These are phyloP conservation scores for Adelphocoris suturalis DNA, from an alignment of 2,888 invertebrate genomes.

Conservation along the genomic window DNA sequence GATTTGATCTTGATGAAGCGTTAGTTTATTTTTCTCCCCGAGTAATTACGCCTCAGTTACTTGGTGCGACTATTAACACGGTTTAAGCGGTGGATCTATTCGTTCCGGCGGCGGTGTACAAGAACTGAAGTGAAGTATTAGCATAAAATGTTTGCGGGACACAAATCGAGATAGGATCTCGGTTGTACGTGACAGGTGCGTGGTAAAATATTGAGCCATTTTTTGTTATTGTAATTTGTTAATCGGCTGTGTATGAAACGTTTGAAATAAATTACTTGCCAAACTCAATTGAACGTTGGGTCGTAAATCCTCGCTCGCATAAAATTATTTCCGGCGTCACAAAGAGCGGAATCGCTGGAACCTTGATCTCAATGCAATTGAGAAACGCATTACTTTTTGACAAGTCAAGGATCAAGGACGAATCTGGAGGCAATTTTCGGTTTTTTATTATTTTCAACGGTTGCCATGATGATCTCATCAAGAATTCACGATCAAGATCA, in stretches of 20 bases:
- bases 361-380: background rate
- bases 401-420: too few species aligned
- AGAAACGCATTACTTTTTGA: background rate
- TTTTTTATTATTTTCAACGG: too few species aligned
- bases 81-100: background rate
- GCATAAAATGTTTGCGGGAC: background rate
- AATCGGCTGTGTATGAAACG: background rate
- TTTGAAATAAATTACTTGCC: constrained; percentile 2
- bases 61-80: background rate
- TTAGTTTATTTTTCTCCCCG: background rate
- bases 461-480: too few species aligned
- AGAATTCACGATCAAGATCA: background rate
- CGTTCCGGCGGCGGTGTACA: background rate
- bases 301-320: background rate
- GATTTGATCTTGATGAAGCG: background rate
- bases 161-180: constrained; percentile 6
- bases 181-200: background rate
- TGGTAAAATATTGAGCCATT: constrained; percentile 1
- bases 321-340: background rate
- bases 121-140: background rate
- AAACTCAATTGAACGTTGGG: constrained; percentile 12
- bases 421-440: background rate
- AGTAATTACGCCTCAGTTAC: background rate
- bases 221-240: background rate
- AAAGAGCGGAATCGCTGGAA: background rate